phyloP scores from a whole-genome alignment of 1,140 invertebrate species.

The Cotesia vestalis region DNA sequence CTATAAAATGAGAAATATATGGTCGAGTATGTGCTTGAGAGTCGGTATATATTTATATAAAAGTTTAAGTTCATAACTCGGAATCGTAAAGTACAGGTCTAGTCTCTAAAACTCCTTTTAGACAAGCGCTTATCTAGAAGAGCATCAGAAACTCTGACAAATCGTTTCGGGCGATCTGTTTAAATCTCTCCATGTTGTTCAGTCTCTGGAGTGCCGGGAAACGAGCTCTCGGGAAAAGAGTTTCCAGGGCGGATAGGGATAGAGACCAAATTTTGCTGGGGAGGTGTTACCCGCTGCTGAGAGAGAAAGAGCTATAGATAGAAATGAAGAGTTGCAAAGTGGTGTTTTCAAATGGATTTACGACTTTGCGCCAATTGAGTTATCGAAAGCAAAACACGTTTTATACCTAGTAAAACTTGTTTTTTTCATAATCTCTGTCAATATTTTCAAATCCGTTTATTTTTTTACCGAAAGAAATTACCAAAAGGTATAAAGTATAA shows the following conservation, averaged over 20 bases:
- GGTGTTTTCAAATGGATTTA: constrained; percentile 30
- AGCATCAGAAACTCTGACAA: constrained; percentile 1
- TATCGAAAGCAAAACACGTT: constrained; percentile 29
- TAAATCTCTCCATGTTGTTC: constrained; percentile 14
- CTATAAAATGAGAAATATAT: too few species aligned
- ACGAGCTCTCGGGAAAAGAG: constrained; percentile 8
- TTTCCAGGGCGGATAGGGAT: too few species aligned
- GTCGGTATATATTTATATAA: too few species aligned
- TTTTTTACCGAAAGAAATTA: too few species aligned
- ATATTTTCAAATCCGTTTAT: constrained; percentile 17
- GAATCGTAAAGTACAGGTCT: not conserved
- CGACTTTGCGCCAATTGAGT: constrained; percentile 35
- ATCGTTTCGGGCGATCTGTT: constrained; percentile 13
- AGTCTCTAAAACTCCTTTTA: not conserved
- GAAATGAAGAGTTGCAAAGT: constrained; percentile 5
- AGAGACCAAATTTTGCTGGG: too few species aligned
- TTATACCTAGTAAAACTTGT: too few species aligned
- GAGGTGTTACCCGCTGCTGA: not conserved
- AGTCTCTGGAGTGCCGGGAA: constrained; percentile 7
- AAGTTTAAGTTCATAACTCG: too few species aligned
- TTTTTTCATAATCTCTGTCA: not conserved
- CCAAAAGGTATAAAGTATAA: too few species aligned
- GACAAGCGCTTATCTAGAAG: not conserved
- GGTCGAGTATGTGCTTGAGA: too few species aligned
- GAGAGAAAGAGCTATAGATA: constrained; percentile 1